Evolutionary conservation across 2,113 vertebrate genomes (phyloP).

Genomic region (Perccottus glenii): DNA sequence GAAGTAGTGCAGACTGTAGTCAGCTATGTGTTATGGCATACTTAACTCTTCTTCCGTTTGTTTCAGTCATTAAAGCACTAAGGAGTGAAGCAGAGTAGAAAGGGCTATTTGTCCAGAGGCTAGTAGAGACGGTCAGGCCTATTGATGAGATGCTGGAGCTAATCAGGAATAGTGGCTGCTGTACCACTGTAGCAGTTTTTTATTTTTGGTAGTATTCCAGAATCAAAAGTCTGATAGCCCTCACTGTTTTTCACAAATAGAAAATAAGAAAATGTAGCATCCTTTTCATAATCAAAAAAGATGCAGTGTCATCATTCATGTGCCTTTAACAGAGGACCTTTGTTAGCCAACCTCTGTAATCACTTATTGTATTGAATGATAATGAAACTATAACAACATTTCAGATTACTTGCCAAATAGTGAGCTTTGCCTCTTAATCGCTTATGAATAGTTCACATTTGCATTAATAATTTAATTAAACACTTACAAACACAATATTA

Average conservation of each 20-base stretch:
- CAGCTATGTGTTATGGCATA: constrained; percentile 67
- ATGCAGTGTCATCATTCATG: no score
- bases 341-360: no score
- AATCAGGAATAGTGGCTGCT: constrained; percentile 57
- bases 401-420: no score
- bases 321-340: no score
- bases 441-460: no score
- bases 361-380: no score
- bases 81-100: constrained; percentile 54
- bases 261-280: background rate
- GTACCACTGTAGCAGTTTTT: constrained; percentile 24
- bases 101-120: constrained; percentile 65
- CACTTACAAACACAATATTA: no score
- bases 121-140: constrained; percentile 66
- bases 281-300: no score
- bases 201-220: constrained; percentile 16
- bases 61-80: constrained; percentile 53
- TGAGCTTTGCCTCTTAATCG: no score
- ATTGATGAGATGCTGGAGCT: constrained; percentile 71
- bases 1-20: constrained; percentile 33
- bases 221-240: constrained; percentile 35
- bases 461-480: no score
- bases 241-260: constrained; percentile 5
- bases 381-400: no score
- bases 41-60: constrained; percentile 65